These are phyloP conservation scores for Echinometra lucunter DNA, from an alignment of 53 echinoderm and acorn worm genomes.

Conservation along the genomic window DNA sequence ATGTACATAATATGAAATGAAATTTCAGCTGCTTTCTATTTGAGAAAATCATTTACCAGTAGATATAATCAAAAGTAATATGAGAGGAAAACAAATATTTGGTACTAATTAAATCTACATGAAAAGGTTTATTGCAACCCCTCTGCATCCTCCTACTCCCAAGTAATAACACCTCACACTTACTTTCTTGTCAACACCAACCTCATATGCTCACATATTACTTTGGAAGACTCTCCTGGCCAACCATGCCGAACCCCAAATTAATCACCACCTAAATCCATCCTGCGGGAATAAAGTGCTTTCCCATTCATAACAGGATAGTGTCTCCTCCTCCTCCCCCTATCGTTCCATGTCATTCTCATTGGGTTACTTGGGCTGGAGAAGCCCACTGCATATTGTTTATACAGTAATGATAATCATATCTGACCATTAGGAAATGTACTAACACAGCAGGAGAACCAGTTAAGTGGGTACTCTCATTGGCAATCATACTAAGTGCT, in stretches of 20 bases:
- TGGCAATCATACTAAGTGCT: neutral
- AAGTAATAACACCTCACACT: neutral
- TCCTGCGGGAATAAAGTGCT: conserved; percentile 1
- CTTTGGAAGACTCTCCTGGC: neutral
- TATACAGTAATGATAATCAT: conserved; percentile 41
- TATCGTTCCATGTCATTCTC: neutral
- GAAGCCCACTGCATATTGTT: neutral
- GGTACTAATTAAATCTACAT: neutral
- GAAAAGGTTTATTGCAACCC: neutral
- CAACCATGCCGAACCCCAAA: conserved; percentile 28
- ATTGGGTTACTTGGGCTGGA: neutral
- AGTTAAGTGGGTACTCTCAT: neutral
- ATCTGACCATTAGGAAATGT: conserved; percentile 33
- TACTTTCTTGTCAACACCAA: conserved; percentile 3
- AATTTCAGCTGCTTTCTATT: neutral
- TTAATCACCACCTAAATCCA: conserved; percentile 56
- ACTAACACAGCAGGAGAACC: neutral
- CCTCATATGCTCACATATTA: neutral
- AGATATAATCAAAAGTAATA: neutral
- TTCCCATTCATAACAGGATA: conserved; percentile 47
- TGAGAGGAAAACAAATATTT: neutral
- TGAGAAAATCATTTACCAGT: neutral
- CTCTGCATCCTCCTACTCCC: neutral
- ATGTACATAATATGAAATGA: neutral
- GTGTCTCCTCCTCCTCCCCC: conserved; percentile 18